These are phyloP conservation scores for Brevimyrus niger DNA, from an alignment of 2,113 vertebrate species.

Conservation along the genomic window DNA sequence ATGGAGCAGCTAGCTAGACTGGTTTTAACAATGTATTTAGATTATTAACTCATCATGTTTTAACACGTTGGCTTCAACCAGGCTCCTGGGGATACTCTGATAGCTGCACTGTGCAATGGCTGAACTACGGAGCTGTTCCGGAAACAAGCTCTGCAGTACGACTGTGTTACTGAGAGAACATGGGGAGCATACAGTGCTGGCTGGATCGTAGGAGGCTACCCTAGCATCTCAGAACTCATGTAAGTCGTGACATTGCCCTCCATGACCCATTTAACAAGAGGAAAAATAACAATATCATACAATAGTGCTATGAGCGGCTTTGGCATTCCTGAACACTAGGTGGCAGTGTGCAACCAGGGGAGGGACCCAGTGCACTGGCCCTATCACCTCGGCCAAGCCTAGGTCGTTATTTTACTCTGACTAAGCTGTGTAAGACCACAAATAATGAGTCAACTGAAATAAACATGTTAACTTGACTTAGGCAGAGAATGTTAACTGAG, in stretches of 20 bases:
- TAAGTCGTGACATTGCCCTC: not conserved
- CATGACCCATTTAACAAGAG: not conserved
- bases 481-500: not conserved
- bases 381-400: not conserved
- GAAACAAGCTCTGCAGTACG: not conserved
- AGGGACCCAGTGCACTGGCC: not conserved
- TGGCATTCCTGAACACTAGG: slow-evolving; percentile 39
- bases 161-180: not conserved
- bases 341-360: slow-evolving; percentile 53
- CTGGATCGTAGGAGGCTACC: not conserved
- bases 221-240: not conserved
- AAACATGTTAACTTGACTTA: not conserved
- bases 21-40: not conserved
- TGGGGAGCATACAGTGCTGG: not conserved
- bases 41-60: not conserved
- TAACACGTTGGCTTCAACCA: not conserved
- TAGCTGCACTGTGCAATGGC: not conserved
- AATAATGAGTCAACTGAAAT: not conserved
- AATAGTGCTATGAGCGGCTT: not conserved
- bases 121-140: not conserved
- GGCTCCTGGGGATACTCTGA: not conserved
- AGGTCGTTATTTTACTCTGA: not conserved
- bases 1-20: not conserved
- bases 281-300: not conserved
- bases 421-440: not conserved